phyloP scores from a whole-genome alignment of 1,140 invertebrate species.

The Drosophila bocqueti region DNA sequence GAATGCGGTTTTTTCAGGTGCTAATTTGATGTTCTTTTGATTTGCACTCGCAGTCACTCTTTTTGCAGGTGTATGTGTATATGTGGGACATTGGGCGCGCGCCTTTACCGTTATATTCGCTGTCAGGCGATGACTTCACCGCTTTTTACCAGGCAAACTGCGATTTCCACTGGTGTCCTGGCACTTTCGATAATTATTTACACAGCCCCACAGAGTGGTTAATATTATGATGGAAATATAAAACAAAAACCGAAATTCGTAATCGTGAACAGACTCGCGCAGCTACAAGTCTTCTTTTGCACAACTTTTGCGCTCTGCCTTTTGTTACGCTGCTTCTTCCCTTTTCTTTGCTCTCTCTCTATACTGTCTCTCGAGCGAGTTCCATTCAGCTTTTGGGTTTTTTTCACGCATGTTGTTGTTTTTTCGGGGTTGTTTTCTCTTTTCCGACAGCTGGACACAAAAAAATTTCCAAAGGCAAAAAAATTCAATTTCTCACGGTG shows the following conservation, averaged over 20 bases:
- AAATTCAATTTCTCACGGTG: slow-evolving; percentile 29
- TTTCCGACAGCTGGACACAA: slow-evolving; percentile 46
- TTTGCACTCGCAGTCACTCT: slow-evolving; percentile 16
- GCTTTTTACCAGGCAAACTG: neutral
- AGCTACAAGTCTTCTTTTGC: slow-evolving; percentile 83
- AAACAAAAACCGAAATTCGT: slow-evolving; percentile 51
- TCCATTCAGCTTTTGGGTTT: slow-evolving; percentile 22
- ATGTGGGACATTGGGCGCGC: slow-evolving; percentile 38
- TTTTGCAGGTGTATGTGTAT: slow-evolving; percentile 20
- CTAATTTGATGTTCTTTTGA: neutral
- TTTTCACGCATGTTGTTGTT: slow-evolving; percentile 28
- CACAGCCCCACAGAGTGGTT: neutral
- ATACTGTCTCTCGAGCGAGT: neutral
- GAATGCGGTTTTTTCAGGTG: too few species aligned
- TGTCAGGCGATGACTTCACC: slow-evolving; percentile 26
- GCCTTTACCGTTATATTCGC: slow-evolving; percentile 21
- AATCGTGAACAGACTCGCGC: slow-evolving; percentile 54
- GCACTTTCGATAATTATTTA: slow-evolving; percentile 1
- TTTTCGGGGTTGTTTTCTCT: slow-evolving; percentile 49
- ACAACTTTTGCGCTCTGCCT: slow-evolving; percentile 70
- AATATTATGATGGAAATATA: slow-evolving; percentile 51
- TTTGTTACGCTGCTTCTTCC: slow-evolving; percentile 71
- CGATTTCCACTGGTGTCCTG: neutral
- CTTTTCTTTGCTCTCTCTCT: slow-evolving; percentile 42
- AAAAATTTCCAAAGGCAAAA: slow-evolving; percentile 13